Percentiles rank a stretch among this genome's conserved stretches.
These are phyloP conservation scores for Seira sanloemensis DNA, from an alignment of 2,888 invertebrate species.

Conservation along the genomic window DNA sequence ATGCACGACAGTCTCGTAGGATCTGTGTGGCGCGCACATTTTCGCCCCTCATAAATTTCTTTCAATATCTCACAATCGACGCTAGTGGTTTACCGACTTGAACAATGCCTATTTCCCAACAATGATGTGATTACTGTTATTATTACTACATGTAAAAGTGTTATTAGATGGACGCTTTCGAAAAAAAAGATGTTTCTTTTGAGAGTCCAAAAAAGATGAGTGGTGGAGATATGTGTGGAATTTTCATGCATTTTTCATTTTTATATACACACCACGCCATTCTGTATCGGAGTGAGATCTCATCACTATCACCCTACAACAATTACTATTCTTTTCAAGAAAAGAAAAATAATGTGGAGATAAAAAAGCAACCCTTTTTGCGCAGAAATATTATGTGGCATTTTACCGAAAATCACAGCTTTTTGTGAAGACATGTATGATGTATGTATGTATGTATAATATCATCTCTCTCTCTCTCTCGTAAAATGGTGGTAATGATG, in stretches of 20 bases:
- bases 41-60: conserved; percentile 65
- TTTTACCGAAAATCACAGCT: background rate
- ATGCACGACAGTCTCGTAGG: conserved; percentile 45
- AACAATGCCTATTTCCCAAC: conserved; percentile 63
- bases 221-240: conserved; percentile 58
- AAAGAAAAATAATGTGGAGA: background rate
- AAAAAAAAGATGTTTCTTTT: background rate
- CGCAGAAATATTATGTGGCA: background rate
- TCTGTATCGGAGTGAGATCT: no score
- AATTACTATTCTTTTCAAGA: conserved; percentile 15
- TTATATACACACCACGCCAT: no score
- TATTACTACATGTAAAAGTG: conserved; percentile 62
- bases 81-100: conserved; percentile 62
- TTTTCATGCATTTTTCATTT: conserved; percentile 35
- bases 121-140: conserved; percentile 67
- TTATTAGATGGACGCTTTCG: conserved; percentile 46
- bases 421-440: background rate
- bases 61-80: conserved; percentile 57
- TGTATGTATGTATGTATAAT: no score
- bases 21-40: conserved; percentile 34
- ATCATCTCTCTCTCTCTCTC: no score
- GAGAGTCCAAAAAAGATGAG: conserved; percentile 39
- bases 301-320: background rate
- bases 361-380: background rate
- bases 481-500: background rate